A percentile compares a stretch with the other conserved stretches of the same genome.
Evolutionary conservation across 2,797 vertebrate species (phyloP).

Genomic region (Pangasius macronema): DNA sequence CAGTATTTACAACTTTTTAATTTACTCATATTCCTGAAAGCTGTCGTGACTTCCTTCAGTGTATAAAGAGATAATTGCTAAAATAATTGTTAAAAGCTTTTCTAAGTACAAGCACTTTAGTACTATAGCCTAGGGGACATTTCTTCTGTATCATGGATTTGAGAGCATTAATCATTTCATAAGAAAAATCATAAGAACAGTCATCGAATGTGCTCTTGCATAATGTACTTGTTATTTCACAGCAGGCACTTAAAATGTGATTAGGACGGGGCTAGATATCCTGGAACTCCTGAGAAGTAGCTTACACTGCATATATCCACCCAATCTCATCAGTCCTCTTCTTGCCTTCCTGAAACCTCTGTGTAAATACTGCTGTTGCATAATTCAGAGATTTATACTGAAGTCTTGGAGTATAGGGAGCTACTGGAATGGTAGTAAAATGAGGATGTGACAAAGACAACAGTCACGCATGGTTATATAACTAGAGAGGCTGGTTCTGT

Average conservation of each 20-base stretch:
- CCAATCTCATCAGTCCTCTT: background rate
- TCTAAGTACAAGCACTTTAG: background rate
- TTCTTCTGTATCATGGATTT: background rate
- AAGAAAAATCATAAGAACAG: background rate
- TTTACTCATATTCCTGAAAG: background rate
- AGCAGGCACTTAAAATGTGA: background rate
- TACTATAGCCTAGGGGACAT: background rate
- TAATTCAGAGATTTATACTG: background rate
- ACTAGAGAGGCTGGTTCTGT: background rate
- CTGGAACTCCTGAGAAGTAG: background rate
- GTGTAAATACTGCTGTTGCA: background rate
- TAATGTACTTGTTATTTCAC: background rate
- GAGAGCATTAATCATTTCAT: background rate
- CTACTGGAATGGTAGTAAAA: background rate
- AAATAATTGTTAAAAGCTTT: background rate
- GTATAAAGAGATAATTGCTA: background rate
- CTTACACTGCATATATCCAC: background rate
- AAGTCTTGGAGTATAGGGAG: background rate
- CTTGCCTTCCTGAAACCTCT: background rate
- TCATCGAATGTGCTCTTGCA: background rate
- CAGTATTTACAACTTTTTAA: no score
- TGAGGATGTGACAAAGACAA: background rate
- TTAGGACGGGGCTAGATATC: background rate
- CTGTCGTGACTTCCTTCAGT: background rate
- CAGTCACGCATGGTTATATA: background rate